These are phyloP conservation scores for Corynorhinus townsendii DNA, from an alignment of 2,113 vertebrate species.

Conservation along the genomic window DNA sequence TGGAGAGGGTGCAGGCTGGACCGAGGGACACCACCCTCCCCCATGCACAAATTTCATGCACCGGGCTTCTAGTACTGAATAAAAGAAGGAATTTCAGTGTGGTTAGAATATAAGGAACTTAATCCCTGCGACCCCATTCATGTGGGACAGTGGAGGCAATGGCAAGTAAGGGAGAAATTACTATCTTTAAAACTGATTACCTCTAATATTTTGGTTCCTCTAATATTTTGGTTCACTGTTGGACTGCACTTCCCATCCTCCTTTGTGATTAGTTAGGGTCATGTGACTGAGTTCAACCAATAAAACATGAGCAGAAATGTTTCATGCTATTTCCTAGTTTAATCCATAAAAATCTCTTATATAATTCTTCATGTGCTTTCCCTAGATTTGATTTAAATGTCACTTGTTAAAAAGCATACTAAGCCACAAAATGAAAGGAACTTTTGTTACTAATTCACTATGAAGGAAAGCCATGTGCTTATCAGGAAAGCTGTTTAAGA, in stretches of 20 bases:
- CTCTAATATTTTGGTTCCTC: too few relatives aligned
- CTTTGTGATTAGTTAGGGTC: not conserved
- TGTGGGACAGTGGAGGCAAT: not conserved
- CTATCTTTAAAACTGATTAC: not conserved
- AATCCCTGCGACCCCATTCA: too few relatives aligned
- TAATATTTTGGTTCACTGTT: not conserved
- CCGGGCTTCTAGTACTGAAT: not conserved
- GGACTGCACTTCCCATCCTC: not conserved
- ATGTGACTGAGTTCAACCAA: not conserved
- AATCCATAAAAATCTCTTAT: not conserved
- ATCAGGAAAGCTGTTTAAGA: not conserved
- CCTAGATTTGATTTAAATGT: not conserved
- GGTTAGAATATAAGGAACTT: not conserved
- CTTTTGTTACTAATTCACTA: not conserved
- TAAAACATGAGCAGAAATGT: not conserved
- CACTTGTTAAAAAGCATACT: not conserved
- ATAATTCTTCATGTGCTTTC: not conserved
- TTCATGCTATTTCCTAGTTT: not conserved
- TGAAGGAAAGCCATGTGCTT: not conserved
- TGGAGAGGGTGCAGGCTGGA: too few relatives aligned
- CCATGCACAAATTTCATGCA: too few relatives aligned
- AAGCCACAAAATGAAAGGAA: not conserved
- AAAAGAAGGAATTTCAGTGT: not conserved
- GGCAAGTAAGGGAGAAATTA: not conserved
- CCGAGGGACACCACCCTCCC: too few relatives aligned